These are phyloP conservation scores for Athene noctua DNA, from an alignment of 2,113 vertebrate species.

Conservation along the genomic window DNA sequence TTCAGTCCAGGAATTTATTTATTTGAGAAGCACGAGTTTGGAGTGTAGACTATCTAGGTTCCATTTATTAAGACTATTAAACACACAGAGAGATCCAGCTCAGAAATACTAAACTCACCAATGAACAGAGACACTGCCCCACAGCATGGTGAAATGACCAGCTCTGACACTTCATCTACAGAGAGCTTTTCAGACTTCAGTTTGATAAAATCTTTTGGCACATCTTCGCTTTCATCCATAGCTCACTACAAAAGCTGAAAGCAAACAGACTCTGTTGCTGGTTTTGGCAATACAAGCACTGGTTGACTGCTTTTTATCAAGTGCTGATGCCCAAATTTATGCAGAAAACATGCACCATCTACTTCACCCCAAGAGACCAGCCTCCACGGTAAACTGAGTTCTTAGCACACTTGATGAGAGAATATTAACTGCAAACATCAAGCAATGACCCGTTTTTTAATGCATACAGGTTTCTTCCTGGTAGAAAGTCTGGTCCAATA, in stretches of 20 bases:
- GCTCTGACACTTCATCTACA: conserved; percentile 78
- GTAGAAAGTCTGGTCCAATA: not conserved
- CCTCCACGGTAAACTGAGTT: not conserved
- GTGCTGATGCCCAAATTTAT: not conserved
- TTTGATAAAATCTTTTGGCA: conserved; percentile 77
- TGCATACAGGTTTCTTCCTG: not conserved
- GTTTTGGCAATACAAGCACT: not conserved
- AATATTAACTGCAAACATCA: not conserved
- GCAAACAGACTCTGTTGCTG: not conserved
- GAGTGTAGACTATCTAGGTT: not conserved
- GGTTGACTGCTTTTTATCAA: not conserved
- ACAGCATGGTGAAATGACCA: conserved; percentile 81
- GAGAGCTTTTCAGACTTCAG: conserved; percentile 82
- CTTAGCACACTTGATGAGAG: not conserved
- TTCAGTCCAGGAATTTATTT: not conserved
- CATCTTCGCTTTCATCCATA: conserved; percentile 55
- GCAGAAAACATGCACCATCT: not conserved
- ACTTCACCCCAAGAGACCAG: not conserved
- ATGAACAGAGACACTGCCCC: conserved; percentile 90
- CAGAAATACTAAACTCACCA: conserved; percentile 73
- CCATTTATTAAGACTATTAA: not conserved
- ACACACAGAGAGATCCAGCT: not conserved
- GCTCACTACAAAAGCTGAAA: conserved; percentile 39
- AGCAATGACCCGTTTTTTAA: not conserved
- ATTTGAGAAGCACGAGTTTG: not conserved